Conservation (phyloP, 2,888 invertebrate genomes). For the Drosophila anomelani region DNA sequence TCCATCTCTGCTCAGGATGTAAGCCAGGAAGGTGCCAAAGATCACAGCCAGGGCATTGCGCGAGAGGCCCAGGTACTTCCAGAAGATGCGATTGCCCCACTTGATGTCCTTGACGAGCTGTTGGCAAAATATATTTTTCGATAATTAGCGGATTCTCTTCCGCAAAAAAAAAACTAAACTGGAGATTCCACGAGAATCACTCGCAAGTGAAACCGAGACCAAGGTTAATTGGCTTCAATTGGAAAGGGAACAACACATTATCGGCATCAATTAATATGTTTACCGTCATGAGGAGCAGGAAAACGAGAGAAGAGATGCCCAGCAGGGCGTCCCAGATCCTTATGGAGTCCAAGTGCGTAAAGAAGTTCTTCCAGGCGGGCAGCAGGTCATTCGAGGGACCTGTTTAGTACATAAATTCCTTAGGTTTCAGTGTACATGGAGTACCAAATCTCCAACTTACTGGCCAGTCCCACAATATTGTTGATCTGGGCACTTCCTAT, state of each 20-base stretch:
- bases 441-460: conserved; percentile 80
- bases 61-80: conserved; percentile 87
- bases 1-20: conserved; percentile 85
- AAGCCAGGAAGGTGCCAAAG: conserved; percentile 88
- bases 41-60: conserved; percentile 93
- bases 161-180: neutral
- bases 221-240: conserved; percentile 23
- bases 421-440: too few species aligned
- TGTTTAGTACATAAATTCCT: conserved; percentile 8
- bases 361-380: conserved; percentile 87
- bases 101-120: conserved; percentile 86
- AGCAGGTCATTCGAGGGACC: conserved; percentile 88
- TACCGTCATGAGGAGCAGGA: conserved; percentile 88
- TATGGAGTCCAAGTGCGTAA: conserved; percentile 87
- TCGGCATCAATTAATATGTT: neutral
- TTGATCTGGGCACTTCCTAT: conserved; percentile 93
- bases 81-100: conserved; percentile 69
- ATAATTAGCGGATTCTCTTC: neutral
- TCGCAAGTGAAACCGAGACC: neutral
- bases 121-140: conserved; percentile 33
- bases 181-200: neutral
- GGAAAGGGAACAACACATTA: neutral
- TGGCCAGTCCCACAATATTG: conserved; percentile 88
- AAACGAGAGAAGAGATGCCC: conserved; percentile 87
- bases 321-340: conserved; percentile 89